These are phyloP conservation scores for Aquatica leii DNA, from an alignment of 2,888 invertebrate genomes.

Conservation along the genomic window DNA sequence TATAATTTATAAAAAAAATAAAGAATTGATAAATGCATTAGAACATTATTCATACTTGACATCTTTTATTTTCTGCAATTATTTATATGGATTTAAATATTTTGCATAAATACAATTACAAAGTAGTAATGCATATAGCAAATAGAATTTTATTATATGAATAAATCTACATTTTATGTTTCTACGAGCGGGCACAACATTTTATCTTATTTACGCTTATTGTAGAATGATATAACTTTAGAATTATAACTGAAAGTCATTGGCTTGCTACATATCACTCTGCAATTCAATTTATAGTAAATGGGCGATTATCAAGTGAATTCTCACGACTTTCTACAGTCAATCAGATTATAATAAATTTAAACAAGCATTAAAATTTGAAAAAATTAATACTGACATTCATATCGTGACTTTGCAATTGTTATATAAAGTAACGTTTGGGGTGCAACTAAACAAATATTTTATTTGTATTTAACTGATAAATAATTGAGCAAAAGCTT, in stretches of 20 bases:
- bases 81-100: no score
- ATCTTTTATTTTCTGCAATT: no score
- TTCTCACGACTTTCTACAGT: constrained; percentile 34
- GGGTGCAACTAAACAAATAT: constrained; percentile 19
- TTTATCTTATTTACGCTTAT: no score
- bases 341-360: constrained; percentile 34
- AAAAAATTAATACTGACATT: constrained; percentile 24
- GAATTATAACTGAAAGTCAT: constrained; percentile 21
- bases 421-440: constrained; percentile 1
- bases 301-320: constrained; percentile 23
- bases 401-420: constrained; percentile 25
- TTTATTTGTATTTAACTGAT: background rate
- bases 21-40: no score
- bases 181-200: no score
- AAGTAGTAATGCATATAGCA: no score
- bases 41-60: no score
- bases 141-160: no score
- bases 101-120: no score
- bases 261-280: constrained; percentile 27
- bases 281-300: constrained; percentile 30
- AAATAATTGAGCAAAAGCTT: background rate
- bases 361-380: constrained; percentile 33
- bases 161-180: no score
- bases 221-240: no score
- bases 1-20: no score